Percentiles rank a stretch among this genome's conserved stretches.
Conservation (phyloP, 2,888 invertebrate species). For the Baronia brevicornis region DNA sequence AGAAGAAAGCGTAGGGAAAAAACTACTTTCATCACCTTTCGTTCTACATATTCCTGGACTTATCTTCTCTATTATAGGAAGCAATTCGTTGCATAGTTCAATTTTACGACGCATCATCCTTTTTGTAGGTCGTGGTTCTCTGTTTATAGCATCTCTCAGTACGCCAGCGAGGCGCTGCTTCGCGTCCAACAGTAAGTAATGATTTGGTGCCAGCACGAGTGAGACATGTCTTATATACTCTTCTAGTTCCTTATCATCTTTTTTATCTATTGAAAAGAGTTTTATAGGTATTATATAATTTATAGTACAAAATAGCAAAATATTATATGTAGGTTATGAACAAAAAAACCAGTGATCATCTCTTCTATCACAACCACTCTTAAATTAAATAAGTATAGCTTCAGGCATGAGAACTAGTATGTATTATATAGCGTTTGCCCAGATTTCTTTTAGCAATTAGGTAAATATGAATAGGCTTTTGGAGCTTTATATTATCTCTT, state of each 20-base stretch:
- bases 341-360: too few relatives aligned
- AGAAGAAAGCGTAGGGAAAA: not conserved
- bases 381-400: too few relatives aligned
- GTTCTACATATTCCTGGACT: slow-evolving; percentile 83
- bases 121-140: slow-evolving; percentile 66
- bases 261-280: slow-evolving; percentile 46
- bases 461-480: too few relatives aligned
- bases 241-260: slow-evolving; percentile 63
- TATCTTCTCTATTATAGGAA: slow-evolving; percentile 78
- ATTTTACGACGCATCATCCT: slow-evolving; percentile 78
- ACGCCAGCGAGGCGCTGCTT: slow-evolving; percentile 81
- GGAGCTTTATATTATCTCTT: too few relatives aligned
- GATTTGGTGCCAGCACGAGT: slow-evolving; percentile 78
- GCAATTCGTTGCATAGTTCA: slow-evolving; percentile 78
- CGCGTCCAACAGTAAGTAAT: slow-evolving; percentile 79
- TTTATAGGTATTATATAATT: slow-evolving; percentile 2
- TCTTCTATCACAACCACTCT: too few relatives aligned
- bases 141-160: slow-evolving; percentile 64
- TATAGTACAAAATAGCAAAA: too few relatives aligned
- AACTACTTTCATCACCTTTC: slow-evolving; percentile 68
- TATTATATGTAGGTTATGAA: too few relatives aligned
- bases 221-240: slow-evolving; percentile 71
- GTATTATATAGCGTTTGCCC: too few relatives aligned
- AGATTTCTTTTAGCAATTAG: too few relatives aligned
- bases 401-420: too few relatives aligned